phyloP scores from a whole-genome alignment of 92 coral and sea anemone genomes.

The Zoanthus sansibaricus region DNA sequence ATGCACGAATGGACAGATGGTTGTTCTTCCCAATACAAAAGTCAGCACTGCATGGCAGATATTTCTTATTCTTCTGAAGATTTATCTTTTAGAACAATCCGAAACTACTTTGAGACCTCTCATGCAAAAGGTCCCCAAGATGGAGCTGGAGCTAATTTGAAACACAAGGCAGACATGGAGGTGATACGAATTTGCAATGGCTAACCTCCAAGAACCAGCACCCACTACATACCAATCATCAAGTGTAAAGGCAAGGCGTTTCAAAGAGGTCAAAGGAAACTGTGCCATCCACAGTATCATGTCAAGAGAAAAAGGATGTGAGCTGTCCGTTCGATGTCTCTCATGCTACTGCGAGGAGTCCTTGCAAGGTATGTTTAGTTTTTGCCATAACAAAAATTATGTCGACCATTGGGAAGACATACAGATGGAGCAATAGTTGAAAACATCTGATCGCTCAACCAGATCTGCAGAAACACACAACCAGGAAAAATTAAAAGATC shows the following conservation, averaged over 20 bases:
- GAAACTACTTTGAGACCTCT: too few species aligned
- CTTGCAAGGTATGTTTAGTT: neutral
- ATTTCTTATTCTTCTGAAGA: conserved; percentile 25
- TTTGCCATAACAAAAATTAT: neutral
- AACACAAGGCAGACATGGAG: conserved; percentile 63
- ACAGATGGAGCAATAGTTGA: neutral
- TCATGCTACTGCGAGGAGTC: conserved; percentile 23
- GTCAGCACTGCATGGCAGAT: neutral
- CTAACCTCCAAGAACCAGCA: too few species aligned
- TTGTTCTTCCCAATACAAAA: conserved; percentile 67
- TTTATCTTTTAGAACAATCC: conserved; percentile 50
- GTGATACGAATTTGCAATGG: conserved; percentile 31
- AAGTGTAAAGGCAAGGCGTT: too few species aligned
- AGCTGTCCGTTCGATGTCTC: neutral
- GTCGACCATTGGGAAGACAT: too few species aligned
- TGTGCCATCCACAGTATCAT: neutral
- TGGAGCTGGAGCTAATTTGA: too few species aligned
- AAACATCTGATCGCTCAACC: too few species aligned
- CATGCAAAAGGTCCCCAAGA: too few species aligned
- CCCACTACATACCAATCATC: too few species aligned
- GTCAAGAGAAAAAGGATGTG: neutral
- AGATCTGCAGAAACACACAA: too few species aligned
- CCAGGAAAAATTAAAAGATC: too few species aligned
- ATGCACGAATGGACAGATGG: conserved; percentile 69
- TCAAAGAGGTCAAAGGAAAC: too few species aligned